Evolutionary conservation across 2,888 invertebrate genomes (phyloP).

Genomic region (Lymantria monacha): DNA sequence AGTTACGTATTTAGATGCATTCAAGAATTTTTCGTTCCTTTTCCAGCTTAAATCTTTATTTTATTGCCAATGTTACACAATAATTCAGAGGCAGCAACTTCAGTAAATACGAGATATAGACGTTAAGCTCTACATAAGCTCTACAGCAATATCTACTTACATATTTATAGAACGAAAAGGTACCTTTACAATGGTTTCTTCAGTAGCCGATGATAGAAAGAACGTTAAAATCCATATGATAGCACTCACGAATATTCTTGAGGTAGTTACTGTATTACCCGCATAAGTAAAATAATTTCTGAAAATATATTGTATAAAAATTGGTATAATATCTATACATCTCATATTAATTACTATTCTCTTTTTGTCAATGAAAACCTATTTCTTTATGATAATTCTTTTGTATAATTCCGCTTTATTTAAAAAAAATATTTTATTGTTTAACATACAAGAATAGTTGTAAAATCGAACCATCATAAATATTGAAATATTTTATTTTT

Average conservation of each 20-base stretch:
- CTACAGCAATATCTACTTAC: background rate
- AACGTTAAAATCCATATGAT: conserved; percentile 63
- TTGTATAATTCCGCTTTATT: too few relatives aligned
- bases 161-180: background rate
- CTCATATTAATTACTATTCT: too few relatives aligned
- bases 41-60: background rate
- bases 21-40: too few relatives aligned
- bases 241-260: conserved; percentile 49
- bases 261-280: conserved; percentile 43
- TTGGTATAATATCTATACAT: too few relatives aligned
- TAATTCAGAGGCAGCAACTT: background rate
- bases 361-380: too few relatives aligned
- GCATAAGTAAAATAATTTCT: conserved; percentile 42
- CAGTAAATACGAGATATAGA: background rate
- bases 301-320: conserved; percentile 25
- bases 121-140: background rate
- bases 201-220: conserved; percentile 51
- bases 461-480: too few relatives aligned
- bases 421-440: too few relatives aligned
- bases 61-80: background rate
- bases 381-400: too few relatives aligned
- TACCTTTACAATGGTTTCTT: conserved; percentile 54
- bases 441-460: too few relatives aligned
- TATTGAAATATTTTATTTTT: too few relatives aligned
- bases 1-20: too few relatives aligned